Evolutionary conservation across 2,888 invertebrate species (phyloP).

Genomic region (Temnothorax ravouxi): DNA sequence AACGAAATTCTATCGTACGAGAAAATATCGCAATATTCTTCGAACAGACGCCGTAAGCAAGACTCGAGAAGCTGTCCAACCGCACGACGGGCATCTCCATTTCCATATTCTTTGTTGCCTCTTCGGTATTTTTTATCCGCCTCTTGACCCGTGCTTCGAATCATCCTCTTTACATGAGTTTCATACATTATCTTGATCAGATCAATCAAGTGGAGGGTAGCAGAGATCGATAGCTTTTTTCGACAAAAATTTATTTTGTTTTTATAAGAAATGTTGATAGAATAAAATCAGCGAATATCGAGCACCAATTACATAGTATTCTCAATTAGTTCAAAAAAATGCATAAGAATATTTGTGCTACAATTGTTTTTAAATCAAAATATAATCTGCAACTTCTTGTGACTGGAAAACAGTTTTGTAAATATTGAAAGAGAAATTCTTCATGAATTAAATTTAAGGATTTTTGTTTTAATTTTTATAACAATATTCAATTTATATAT

Average conservation of each 20-base stretch:
- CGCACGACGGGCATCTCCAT: slow-evolving; percentile 4
- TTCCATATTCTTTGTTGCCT: slow-evolving; percentile 42
- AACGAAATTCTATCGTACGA: slow-evolving; percentile 11
- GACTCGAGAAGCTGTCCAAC: slow-evolving; percentile 25
- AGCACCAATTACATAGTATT: background rate
- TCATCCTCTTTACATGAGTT: background rate
- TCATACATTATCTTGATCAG: background rate
- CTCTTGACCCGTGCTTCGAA: slow-evolving; percentile 3
- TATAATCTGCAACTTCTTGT: background rate
- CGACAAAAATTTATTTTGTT: slow-evolving; percentile 14
- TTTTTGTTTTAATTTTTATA: slow-evolving; percentile 4
- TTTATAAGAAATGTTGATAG: background rate
- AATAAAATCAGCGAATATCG: background rate
- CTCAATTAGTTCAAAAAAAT: background rate
- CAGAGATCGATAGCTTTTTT: background rate
- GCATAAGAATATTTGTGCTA: background rate
- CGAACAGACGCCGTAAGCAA: background rate
- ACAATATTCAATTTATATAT: background rate
- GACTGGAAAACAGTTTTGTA: background rate
- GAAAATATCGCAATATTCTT: slow-evolving; percentile 40
- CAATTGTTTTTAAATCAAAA: background rate
- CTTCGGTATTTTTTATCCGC: slow-evolving; percentile 40
- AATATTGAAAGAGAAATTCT: background rate
- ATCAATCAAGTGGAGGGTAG: slow-evolving; percentile 1
- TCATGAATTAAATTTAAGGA: background rate